A percentile compares a stretch with the other conserved stretches of the same genome.
Conservation (phyloP, 1,140 invertebrate genomes). For the Pectinophora gossypiella region DNA sequence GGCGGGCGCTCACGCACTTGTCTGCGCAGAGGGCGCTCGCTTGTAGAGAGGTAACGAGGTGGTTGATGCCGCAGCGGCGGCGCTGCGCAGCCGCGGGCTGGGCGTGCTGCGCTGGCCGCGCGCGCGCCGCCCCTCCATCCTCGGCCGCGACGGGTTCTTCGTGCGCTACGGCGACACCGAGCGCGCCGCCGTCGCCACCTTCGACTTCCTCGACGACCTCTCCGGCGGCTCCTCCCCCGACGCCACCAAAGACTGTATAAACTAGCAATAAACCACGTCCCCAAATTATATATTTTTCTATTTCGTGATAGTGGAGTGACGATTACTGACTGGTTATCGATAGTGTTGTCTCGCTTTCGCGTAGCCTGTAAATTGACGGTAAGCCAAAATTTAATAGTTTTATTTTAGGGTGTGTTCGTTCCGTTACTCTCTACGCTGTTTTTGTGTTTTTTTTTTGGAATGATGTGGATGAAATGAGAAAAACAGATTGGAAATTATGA, state of each 20-base stretch:
- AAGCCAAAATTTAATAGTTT: not conserved
- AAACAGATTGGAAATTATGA: not conserved
- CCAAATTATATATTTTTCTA: slow-evolving; percentile 60
- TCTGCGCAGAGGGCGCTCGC: slow-evolving; percentile 75
- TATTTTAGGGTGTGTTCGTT: not conserved
- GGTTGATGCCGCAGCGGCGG: slow-evolving; percentile 74
- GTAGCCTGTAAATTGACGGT: slow-evolving; percentile 15
- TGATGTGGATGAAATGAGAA: not conserved
- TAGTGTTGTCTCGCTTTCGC: slow-evolving; percentile 27
- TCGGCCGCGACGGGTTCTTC: slow-evolving; percentile 84
- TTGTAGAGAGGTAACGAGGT: slow-evolving; percentile 34
- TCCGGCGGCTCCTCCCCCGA: slow-evolving; percentile 75
- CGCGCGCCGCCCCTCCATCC: slow-evolving; percentile 79
- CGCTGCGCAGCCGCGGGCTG: slow-evolving; percentile 63
- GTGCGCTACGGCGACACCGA: slow-evolving; percentile 87
- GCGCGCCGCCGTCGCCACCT: slow-evolving; percentile 84
- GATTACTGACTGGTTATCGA: slow-evolving; percentile 1
- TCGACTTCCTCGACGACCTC: slow-evolving; percentile 86
- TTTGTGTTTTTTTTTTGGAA: not conserved
- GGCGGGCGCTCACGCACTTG: slow-evolving; percentile 65
- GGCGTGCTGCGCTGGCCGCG: slow-evolving; percentile 68
- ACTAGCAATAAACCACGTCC: slow-evolving; percentile 32
- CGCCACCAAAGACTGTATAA: slow-evolving; percentile 60
- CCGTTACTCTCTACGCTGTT: not conserved
- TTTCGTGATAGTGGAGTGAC: slow-evolving; percentile 41